Conservation (phyloP, 2,797 vertebrate genomes). For the Helicolenus hilgendorfi region DNA sequence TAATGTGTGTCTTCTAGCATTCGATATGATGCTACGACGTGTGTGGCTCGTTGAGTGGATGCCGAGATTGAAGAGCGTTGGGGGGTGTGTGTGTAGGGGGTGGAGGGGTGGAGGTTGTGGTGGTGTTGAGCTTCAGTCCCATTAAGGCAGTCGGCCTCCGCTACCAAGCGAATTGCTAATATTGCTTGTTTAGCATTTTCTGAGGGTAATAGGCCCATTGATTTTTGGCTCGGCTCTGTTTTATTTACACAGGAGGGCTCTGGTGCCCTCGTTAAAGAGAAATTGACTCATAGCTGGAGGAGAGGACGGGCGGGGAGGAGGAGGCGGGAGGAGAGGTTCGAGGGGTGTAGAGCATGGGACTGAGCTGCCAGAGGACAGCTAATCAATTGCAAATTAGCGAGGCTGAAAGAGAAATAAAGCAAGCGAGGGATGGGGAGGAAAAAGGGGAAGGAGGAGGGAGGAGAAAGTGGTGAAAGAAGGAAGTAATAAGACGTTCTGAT, state of each 20-base stretch:
- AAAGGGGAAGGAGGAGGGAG: slow-evolving; percentile 36
- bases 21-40: slow-evolving; percentile 16
- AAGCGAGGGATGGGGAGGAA: slow-evolving; percentile 54
- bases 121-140: slow-evolving; percentile 68
- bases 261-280: slow-evolving; percentile 96
- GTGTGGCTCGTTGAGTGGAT: slow-evolving; percentile 53
- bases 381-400: slow-evolving; percentile 88
- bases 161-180: slow-evolving; percentile 96
- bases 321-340: slow-evolving; percentile 8
- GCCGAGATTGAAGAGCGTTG: slow-evolving; percentile 34
- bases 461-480: slow-evolving; percentile 67
- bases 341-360: slow-evolving; percentile 51
- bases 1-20: slow-evolving; percentile 59
- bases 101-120: not conserved
- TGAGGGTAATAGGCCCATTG: slow-evolving; percentile 97
- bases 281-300: slow-evolving; percentile 93
- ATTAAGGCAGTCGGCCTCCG: slow-evolving; percentile 85
- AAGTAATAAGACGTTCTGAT: slow-evolving; percentile 78
- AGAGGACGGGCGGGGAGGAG: slow-evolving; percentile 36
- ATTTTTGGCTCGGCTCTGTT: slow-evolving; percentile 91
- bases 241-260: slow-evolving; percentile 96
- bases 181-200: slow-evolving; percentile 99
- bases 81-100: no score
- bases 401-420: slow-evolving; percentile 80
- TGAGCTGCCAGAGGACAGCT: slow-evolving; percentile 79